phyloP scores from a whole-genome alignment of 2,797 vertebrate species.

The Oreortyx pictus region DNA sequence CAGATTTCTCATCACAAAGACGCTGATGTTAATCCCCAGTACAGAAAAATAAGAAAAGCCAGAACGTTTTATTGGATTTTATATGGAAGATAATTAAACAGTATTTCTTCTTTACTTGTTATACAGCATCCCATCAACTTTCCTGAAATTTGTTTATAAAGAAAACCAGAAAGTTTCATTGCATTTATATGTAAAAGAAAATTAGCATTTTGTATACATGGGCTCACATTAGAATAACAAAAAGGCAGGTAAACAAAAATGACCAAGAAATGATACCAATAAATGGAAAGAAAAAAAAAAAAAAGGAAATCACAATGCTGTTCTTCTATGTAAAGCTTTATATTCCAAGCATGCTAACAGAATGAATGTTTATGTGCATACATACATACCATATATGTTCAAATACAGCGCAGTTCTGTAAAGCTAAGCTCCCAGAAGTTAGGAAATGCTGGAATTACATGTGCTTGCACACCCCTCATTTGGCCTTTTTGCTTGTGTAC shows the following conservation, averaged over 20 bases:
- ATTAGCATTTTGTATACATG: slow-evolving; percentile 49
- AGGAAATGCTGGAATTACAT: not conserved
- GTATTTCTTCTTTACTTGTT: slow-evolving; percentile 73
- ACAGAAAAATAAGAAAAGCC: slow-evolving; percentile 67
- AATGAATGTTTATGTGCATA: slow-evolving; percentile 5
- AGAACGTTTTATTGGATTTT: slow-evolving; percentile 71
- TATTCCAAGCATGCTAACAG: slow-evolving; percentile 34
- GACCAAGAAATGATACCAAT: slow-evolving; percentile 25
- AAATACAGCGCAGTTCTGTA: not conserved
- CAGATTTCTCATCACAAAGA: slow-evolving; percentile 67
- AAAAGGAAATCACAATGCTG: not conserved
- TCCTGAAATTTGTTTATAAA: slow-evolving; percentile 67
- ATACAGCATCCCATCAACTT: slow-evolving; percentile 59
- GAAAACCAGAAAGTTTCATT: slow-evolving; percentile 62
- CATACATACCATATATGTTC: not conserved
- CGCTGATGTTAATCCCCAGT: slow-evolving; percentile 62
- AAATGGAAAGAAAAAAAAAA: not conserved
- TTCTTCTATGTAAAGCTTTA: not conserved
- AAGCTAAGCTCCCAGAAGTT: not conserved
- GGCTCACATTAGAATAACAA: slow-evolving; percentile 38
- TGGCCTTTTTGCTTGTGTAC: not conserved
- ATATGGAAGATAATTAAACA: slow-evolving; percentile 75
- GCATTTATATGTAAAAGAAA: slow-evolving; percentile 67
- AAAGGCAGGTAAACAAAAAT: slow-evolving; percentile 47
- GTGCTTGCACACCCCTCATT: not conserved